A percentile compares a stretch with the other conserved stretches of the same genome.
Conservation (phyloP, 2,113 vertebrate genomes). For the Tyto alba region DNA sequence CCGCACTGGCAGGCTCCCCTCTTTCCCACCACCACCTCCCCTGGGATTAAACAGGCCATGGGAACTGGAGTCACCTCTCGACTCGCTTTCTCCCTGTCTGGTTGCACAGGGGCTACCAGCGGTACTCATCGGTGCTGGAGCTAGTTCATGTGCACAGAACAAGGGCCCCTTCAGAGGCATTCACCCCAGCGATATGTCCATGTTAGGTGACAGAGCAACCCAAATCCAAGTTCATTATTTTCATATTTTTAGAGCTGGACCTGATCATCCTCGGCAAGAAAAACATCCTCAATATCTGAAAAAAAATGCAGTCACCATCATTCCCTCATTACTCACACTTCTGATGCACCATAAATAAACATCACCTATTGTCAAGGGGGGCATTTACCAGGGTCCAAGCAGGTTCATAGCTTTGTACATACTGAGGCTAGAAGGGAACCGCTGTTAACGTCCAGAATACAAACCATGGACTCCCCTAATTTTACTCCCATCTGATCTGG, state of each 20-base stretch:
- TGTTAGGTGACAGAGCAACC: background rate
- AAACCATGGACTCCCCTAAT: background rate
- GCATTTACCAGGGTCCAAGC: background rate
- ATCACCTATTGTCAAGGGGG: background rate
- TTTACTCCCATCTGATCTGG: background rate
- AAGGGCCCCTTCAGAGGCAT: background rate
- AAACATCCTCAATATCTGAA: background rate
- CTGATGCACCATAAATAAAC: background rate
- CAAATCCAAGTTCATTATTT: background rate
- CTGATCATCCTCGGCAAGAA: background rate
- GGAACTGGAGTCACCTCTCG: background rate
- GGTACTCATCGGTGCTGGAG: accelerated
- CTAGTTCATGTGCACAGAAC: background rate
- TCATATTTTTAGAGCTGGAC: background rate
- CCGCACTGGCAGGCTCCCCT: background rate
- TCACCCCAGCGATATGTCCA: accelerated
- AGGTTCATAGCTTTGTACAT: background rate
- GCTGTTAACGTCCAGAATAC: background rate
- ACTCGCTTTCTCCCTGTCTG: background rate
- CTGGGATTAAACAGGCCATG: background rate
- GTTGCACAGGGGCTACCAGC: accelerated
- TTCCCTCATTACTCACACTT: background rate
- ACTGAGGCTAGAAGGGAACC: background rate
- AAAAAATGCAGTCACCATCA: background rate
- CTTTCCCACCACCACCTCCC: background rate